Evolutionary conservation across 2,888 invertebrate species (phyloP).

Genomic region (Tipula vernalis): DNA sequence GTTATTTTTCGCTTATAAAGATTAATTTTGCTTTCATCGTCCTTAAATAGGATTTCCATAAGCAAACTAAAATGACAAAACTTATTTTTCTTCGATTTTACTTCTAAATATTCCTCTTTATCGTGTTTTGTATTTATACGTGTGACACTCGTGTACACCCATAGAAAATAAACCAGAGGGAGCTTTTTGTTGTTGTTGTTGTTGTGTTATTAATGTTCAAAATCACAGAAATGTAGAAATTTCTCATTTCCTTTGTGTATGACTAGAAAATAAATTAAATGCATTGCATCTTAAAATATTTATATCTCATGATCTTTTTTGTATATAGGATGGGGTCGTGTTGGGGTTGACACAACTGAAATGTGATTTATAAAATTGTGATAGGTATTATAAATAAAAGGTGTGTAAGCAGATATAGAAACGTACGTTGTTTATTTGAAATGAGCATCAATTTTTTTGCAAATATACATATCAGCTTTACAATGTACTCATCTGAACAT

Average conservation of each 20-base stretch:
- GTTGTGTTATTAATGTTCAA: not conserved
- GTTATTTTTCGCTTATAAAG: not conserved
- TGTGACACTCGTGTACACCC: not conserved
- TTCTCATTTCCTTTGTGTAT: not conserved
- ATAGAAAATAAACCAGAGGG: not conserved
- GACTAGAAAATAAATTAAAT: constrained; percentile 4
- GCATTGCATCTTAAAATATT: not conserved
- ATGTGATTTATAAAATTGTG: not conserved
- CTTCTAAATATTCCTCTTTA: not conserved
- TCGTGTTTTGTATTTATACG: not conserved
- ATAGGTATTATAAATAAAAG: not conserved
- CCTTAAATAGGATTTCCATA: constrained; percentile 4
- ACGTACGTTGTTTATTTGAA: not conserved
- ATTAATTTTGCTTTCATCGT: not conserved
- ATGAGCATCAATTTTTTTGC: not conserved
- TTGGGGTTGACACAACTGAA: no score
- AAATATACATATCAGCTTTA: not conserved
- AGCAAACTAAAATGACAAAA: not conserved
- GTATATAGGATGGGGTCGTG: not conserved
- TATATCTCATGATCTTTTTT: not conserved
- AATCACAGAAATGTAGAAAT: not conserved
- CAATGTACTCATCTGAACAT: not conserved
- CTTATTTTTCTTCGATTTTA: not conserved
- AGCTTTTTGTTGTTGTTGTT: not conserved
- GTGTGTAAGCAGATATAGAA: not conserved